These are phyloP conservation scores for Aplidium turbinatum DNA, from an alignment of 23 tunicate genomes.

Conservation along the genomic window DNA sequence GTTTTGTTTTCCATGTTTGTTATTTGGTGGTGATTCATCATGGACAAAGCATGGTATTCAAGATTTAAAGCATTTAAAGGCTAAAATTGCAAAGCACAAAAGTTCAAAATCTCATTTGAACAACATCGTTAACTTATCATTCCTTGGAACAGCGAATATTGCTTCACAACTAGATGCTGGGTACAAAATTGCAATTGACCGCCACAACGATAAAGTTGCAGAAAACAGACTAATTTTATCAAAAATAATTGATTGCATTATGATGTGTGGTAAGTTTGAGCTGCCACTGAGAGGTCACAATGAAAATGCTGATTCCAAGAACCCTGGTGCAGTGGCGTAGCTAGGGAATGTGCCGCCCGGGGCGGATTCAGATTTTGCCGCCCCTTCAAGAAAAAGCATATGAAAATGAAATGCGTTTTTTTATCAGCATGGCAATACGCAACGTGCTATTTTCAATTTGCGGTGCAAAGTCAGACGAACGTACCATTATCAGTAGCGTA, in stretches of 20 bases:
- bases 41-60: constrained; percentile 19
- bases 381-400: no score
- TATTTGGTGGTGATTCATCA: constrained; percentile 15
- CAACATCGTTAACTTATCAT: neutral
- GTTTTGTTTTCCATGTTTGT: constrained; percentile 24
- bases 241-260: constrained; percentile 4
- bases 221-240: constrained; percentile 25
- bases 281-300: neutral
- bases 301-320: constrained; percentile 3
- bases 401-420: no score
- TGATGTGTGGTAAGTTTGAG: constrained; percentile 16
- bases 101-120: constrained; percentile 4
- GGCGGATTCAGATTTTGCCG: no score
- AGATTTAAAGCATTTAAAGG: neutral
- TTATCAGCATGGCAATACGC: no score
- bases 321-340: no score
- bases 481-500: no score
- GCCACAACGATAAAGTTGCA: constrained; percentile 12
- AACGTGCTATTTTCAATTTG: no score
- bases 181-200: neutral
- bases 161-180: neutral
- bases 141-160: constrained; percentile 19
- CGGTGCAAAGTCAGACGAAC: no score
- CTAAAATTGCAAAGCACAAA: constrained; percentile 11
- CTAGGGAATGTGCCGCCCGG: no score